Evolutionary conservation across 2,113 vertebrate genomes (phyloP), one percentile per base, ranked within the genome.

Genomic region (Gymnobelideus leadbeateri): DNA sequence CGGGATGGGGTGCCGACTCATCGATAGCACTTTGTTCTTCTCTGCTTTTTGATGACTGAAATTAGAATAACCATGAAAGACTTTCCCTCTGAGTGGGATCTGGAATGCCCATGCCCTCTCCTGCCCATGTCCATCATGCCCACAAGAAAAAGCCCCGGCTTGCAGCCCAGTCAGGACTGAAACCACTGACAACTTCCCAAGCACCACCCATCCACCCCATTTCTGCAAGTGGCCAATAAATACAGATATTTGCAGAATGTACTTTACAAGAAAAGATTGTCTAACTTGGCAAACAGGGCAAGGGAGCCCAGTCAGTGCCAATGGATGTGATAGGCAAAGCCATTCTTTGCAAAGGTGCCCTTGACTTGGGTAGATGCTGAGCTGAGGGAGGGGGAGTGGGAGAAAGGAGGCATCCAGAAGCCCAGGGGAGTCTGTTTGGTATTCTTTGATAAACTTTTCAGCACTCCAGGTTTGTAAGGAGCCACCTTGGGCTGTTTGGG

Each of bases 31-130:
- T 92, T 98, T 97, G 96, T 97, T 55, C 51, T 68, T 94, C 43
- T 12, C 57, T 96, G 93, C 3, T 94, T 93, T 98, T 93, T 61
- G 92, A 94, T 93, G 61, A 94, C 93, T 97, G 47, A 96, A 95
- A 92, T 89, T 68, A 93, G 96, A 97, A 97, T 77, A 94, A 49
- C 14, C 77, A 57, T 53, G 68, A 52, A 0, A 8, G 47, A 31
- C 31, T 3, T 57, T 89, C 46, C 37, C 37, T 53, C 31, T 49
- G 53, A 96, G 51, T 93, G 26, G 54, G 57, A 68, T 68, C 28
- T 37, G 57, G 57, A 28, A 14, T 61, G 28, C 28, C 12, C 28
- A 14, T 2, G 25, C 8, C 26, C 25, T 28, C 57, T 61, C 57
- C 28, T 37, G 57, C 57, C 57, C 57, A 68, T 14, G 31, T 68